Evolutionary conservation across 2,797 vertebrate species (phyloP).

Genomic region (Huso huso): DNA sequence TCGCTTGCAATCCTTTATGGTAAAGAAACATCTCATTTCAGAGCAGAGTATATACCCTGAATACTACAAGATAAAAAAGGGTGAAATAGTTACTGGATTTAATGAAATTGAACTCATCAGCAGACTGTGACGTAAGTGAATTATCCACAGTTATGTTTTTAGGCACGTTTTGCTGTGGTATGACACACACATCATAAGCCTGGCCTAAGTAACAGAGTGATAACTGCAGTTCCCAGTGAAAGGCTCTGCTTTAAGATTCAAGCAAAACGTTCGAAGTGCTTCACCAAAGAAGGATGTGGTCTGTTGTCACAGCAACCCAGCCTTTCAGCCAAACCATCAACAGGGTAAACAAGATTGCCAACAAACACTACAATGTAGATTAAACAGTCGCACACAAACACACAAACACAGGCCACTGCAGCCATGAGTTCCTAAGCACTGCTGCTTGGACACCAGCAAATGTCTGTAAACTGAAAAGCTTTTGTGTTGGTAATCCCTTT

Average conservation of each 20-base stretch:
- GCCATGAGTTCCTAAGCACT: background rate
- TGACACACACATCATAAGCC: too few species aligned
- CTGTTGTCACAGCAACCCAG: constrained; percentile 22
- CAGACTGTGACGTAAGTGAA: too few species aligned
- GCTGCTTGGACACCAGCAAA: background rate
- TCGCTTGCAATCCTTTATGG: too few species aligned
- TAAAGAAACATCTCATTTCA: too few species aligned
- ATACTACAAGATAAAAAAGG: too few species aligned
- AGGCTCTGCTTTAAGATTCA: constrained; percentile 18
- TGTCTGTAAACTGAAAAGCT: background rate
- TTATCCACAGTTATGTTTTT: too few species aligned
- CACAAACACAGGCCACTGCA: background rate
- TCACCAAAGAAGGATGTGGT: constrained; percentile 18
- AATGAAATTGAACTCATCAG: too few species aligned
- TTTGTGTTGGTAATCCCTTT: background rate
- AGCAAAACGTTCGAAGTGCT: constrained; percentile 9
- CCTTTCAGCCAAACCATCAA: constrained; percentile 13
- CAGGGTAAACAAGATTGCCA: constrained; percentile 12
- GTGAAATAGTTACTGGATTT: too few species aligned
- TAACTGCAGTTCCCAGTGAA: background rate
- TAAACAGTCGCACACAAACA: too few species aligned
- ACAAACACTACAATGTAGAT: background rate
- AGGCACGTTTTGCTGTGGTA: too few species aligned
- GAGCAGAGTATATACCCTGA: too few species aligned
- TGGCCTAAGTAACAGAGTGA: background rate